Conservation (phyloP, 2,888 invertebrate genomes). For the Sisyra terminalis region DNA sequence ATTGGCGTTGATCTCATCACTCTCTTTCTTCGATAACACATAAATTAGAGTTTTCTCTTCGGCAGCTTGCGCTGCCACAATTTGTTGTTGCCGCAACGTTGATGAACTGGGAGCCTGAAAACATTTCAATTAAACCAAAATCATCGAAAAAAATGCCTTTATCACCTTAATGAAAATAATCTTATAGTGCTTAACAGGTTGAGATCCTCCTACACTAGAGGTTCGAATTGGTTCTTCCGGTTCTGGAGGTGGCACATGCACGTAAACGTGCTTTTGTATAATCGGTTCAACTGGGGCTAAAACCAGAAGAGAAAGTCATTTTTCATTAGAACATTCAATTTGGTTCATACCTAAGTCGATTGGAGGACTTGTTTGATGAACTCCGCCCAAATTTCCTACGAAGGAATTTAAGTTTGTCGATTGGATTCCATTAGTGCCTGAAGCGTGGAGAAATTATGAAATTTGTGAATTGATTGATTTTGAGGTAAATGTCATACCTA, state of each 20-base stretch:
- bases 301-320: no score
- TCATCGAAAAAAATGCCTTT: neutral
- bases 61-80: neutral
- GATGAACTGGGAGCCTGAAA: constrained; percentile 1
- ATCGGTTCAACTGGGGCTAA: neutral
- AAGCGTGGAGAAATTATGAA: no score
- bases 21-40: neutral
- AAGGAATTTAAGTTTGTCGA: no score
- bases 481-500: no score
- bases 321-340: no score
- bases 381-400: no score
- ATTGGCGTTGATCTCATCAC: neutral
- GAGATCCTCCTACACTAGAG: neutral
- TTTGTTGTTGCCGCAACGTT: constrained; percentile 2
- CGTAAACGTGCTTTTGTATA: constrained; percentile 2
- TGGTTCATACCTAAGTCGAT: no score
- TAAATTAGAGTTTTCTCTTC: constrained; percentile 3
- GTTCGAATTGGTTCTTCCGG: neutral
- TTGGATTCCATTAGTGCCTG: no score
- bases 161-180: constrained; percentile 4
- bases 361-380: no score
- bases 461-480: no score
- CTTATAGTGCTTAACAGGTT: constrained; percentile 1
- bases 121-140: neutral
- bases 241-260: constrained; percentile 3